Base-by-base conservation (phyloP, 2,797 vertebrate species). In the Amblyopsis hoosieri region DNA sequence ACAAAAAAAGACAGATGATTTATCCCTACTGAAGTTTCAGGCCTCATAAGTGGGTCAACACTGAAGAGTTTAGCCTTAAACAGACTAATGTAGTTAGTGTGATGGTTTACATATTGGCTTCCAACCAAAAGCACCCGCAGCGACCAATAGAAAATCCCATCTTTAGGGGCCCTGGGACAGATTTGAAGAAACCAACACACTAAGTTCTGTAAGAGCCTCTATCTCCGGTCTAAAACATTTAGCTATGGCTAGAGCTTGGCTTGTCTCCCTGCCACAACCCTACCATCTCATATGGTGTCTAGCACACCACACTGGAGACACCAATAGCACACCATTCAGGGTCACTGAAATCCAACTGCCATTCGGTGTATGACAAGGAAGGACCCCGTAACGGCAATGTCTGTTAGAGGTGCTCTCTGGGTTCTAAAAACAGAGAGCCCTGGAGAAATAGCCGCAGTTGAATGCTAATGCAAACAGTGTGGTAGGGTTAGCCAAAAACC, bases 371-470 rank as follows among this genome's bases (percentile, higher is more conserved):
- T 19, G 19, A 19, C 19, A 19, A 19, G 19, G 2, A 19, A 19
- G 1, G 12, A 50, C 9, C 3, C 19, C 9, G n/a, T 46, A 17
- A 10, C 45, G 47, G 3, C 14, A 56, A 31, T 14, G 13, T 14
- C 23, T 42, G 7, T 7, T 47, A 47, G 17, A 31, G 19, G 12
- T 31, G 13, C 2, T 45, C 9, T 13, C 13, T 7, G 23, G 60
- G 57, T 56, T 77, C 67, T 66, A 68, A 72, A 42, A 74, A 76
- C 79, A 76, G 60, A 37, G 45, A 57, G 62, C 14, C 17, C 11
- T 64, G 9, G 15, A 0, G 62, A 61, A 59, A 49, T 1, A 56
- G 54, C 10, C 70, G 69, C 1, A 46, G 73, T 56, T 1, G 49
- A 57, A 61, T 10, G 13, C 53, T 57, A 66, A 72, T 56, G 57